Conservation (phyloP, 2,113 vertebrate genomes). For the Spilogale gracilis region DNA sequence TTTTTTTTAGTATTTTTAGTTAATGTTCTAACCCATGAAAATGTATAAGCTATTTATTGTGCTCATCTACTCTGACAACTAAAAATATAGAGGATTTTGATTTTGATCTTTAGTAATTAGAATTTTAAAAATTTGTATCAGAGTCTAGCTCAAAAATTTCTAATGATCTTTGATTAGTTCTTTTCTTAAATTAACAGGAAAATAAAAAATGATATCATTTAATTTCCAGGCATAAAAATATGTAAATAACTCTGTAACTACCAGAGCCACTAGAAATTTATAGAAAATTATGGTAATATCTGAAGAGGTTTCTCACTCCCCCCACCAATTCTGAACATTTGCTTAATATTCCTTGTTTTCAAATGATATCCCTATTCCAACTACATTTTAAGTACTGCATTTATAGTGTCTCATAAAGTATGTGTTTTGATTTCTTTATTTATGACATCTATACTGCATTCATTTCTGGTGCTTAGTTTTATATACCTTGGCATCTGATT, state of each 20-base stretch:
- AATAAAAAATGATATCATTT: constrained; percentile 89
- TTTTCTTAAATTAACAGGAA: constrained; percentile 93
- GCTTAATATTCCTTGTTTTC: constrained; percentile 79
- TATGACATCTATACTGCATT: not conserved
- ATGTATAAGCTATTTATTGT: constrained; percentile 86
- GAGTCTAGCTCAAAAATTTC: constrained; percentile 87
- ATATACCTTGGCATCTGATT: not conserved
- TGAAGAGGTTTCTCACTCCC: constrained; percentile 77
- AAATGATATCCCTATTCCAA: constrained; percentile 38
- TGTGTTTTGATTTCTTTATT: constrained; percentile 23
- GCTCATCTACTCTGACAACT: constrained; percentile 75
- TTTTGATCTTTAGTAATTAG: constrained; percentile 82
- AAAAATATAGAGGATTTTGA: constrained; percentile 83
- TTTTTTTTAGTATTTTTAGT: constrained; percentile 79
- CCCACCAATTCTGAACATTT: constrained; percentile 67
- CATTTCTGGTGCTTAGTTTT: not conserved
- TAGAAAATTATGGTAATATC: constrained; percentile 74
- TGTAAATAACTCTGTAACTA: constrained; percentile 78
- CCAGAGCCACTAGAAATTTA: constrained; percentile 78
- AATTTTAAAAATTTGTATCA: constrained; percentile 84
- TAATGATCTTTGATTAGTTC: constrained; percentile 97
- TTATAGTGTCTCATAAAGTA: not conserved
- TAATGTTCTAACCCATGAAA: constrained; percentile 86
- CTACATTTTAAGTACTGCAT: constrained; percentile 28
- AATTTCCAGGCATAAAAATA: constrained; percentile 83